A percentile compares a stretch with the other conserved stretches of the same genome.
phyloP scores from a whole-genome alignment of 2,888 invertebrate genomes.

The Lasioglossum leucozonium region DNA sequence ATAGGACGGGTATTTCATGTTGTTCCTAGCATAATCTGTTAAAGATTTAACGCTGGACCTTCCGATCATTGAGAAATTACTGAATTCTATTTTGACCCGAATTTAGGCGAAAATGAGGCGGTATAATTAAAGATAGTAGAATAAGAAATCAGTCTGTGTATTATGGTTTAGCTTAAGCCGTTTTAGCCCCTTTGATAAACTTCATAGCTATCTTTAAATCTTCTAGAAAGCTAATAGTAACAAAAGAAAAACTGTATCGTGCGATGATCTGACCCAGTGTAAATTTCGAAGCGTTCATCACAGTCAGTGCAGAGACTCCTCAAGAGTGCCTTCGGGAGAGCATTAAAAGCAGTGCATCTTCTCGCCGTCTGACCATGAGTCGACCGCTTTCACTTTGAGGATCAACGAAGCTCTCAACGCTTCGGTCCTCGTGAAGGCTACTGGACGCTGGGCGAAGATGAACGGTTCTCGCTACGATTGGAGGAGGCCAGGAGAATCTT shows the following conservation, averaged over 20 bases:
- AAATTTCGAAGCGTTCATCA: background rate
- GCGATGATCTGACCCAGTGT: background rate
- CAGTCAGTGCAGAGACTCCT: background rate
- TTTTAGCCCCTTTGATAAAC: background rate
- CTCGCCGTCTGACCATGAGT: constrained; percentile 3
- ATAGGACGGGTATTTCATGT: too few species aligned
- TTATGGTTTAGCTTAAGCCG: too few species aligned
- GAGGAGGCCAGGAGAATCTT: background rate
- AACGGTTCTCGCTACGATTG: background rate
- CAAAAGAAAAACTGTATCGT: background rate
- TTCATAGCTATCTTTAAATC: background rate
- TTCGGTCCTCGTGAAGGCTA: background rate
- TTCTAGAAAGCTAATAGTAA: background rate
- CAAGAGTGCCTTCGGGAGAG: background rate
- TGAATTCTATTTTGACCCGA: background rate
- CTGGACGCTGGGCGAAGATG: background rate
- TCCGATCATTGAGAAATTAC: background rate
- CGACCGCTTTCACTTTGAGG: constrained; percentile 28
- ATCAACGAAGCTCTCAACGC: background rate
- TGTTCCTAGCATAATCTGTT: too few species aligned
- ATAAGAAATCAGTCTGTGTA: background rate
- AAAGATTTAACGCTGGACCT: background rate
- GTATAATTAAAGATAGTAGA: background rate
- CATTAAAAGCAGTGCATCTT: background rate
- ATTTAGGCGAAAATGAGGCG: background rate